Evolutionary conservation across 2,113 vertebrate species (phyloP).

Genomic region (Platysteira castanea): DNA sequence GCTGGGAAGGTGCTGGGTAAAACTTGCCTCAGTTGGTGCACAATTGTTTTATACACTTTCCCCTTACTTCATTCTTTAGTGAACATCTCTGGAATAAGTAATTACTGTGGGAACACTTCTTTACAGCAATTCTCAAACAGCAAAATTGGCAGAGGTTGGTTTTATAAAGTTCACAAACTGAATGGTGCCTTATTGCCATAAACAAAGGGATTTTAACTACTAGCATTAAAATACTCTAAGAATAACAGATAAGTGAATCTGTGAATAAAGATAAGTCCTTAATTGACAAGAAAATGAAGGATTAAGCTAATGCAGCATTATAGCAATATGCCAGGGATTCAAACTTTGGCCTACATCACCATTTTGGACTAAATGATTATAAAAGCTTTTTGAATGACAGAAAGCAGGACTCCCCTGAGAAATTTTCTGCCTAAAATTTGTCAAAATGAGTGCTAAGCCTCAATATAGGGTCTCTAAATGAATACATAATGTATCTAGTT

Average conservation of each 20-base stretch:
- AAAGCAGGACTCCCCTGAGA: constrained; percentile 68
- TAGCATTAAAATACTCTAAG: constrained; percentile 79
- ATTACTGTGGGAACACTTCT: constrained; percentile 84
- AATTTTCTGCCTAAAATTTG: constrained; percentile 67
- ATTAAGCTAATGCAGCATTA: constrained; percentile 78
- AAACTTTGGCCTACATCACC: constrained; percentile 66
- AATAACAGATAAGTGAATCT: constrained; percentile 80
- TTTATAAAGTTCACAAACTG: constrained; percentile 82
- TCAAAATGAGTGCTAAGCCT: constrained; percentile 45
- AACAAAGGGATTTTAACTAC: constrained; percentile 82
- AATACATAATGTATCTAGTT: constrained; percentile 61
- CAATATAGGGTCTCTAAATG: constrained; percentile 7
- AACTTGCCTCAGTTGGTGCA: constrained; percentile 58
- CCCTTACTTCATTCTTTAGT: constrained; percentile 78
- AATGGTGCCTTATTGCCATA: constrained; percentile 80
- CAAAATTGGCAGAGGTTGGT: constrained; percentile 81
- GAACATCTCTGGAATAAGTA: constrained; percentile 82
- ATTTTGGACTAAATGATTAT: constrained; percentile 70
- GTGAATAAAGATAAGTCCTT: constrained; percentile 82
- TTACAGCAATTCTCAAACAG: constrained; percentile 82
- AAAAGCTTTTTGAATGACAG: constrained; percentile 69
- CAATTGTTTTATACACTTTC: constrained; percentile 77
- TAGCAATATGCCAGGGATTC: constrained; percentile 75
- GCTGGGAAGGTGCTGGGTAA: constrained; percentile 61
- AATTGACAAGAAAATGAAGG: constrained; percentile 83